Evolutionary conservation across 2,113 vertebrate species (phyloP).

Genomic region (Riparia riparia): DNA sequence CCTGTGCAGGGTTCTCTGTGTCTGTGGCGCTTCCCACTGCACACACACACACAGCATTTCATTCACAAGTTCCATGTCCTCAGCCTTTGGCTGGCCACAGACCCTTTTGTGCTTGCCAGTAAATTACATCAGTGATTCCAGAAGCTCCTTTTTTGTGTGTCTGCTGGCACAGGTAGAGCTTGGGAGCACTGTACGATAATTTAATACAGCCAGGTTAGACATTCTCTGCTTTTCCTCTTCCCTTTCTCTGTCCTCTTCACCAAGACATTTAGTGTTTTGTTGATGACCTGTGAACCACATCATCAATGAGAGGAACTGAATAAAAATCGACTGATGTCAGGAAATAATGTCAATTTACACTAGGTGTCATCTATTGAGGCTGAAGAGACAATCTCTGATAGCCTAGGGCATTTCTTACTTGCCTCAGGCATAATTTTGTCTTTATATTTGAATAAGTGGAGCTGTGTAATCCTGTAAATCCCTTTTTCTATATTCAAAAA

Average conservation of each 20-base stretch:
- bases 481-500: constrained; percentile 11
- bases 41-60: neutral
- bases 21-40: neutral
- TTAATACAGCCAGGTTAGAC: neutral
- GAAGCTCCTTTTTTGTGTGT: neutral
- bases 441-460: neutral
- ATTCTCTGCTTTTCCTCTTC: neutral
- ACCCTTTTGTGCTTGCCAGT: constrained; percentile 15
- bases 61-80: neutral
- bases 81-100: neutral
- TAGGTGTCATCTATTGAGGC: neutral
- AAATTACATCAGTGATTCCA: constrained; percentile 30
- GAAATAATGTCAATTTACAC: neutral
- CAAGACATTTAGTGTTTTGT: neutral
- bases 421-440: neutral
- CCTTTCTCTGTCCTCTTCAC: neutral
- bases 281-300: neutral
- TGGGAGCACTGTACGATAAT: neutral
- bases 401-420: neutral
- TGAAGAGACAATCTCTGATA: neutral
- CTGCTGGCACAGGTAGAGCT: neutral
- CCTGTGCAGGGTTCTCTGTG: neutral
- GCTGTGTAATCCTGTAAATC: constrained; percentile 20
- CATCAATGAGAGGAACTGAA: neutral
- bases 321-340: neutral